Evolutionary conservation across 2,113 vertebrate genomes (phyloP), one percentile per base, ranked within the genome.

Genomic region (Serilophus lunatus): DNA sequence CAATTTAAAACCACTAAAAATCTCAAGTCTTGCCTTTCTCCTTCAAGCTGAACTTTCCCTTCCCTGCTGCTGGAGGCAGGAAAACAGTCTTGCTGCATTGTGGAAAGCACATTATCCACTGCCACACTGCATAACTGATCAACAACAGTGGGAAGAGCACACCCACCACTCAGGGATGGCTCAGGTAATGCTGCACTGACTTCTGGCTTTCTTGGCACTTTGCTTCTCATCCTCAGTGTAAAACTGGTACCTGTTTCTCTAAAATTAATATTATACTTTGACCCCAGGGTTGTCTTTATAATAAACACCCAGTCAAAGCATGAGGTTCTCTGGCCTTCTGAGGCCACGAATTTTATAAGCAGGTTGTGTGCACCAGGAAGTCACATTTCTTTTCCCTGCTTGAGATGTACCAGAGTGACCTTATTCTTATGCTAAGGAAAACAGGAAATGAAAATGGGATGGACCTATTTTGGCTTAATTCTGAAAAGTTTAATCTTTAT

Each of bases 91-190:
- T 65, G 61, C 74, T 85, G 69, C 78, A 9, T 7, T 51, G 45
- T 88, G 87, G 33, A 33, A 71, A 74, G 57, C 42, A 23, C 53
- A 68, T 42, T 64, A 35, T 29, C 61, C 51, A 0, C 68, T 49
- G 22, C 83, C 89, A 13, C 4, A 2, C 53, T 7, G 9, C 28
- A 8, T 5, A 49, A 64, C 3, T 5, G 29, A 51, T 31, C 40
- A 57, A 20, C 60, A 50, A 0, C 0, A 31, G 66, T 13, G 50
- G 36, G 40, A 54, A 86, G 40, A 71, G 74, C 60, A 44, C 33
- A 29, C 15, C 18, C 75, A 29, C n/a, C 29, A 1, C 33, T 2
- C 40, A 18, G 59, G 0, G 2, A 68, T 6, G 64, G 53, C 54
- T 63, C 31, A 59, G 50, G 84, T 9, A 17, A 29, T 0, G 29